A percentile compares a stretch with the other conserved stretches of the same genome.
These are phyloP conservation scores for Eumaeus atala DNA, from an alignment of 1,140 invertebrate species.

Conservation along the genomic window DNA sequence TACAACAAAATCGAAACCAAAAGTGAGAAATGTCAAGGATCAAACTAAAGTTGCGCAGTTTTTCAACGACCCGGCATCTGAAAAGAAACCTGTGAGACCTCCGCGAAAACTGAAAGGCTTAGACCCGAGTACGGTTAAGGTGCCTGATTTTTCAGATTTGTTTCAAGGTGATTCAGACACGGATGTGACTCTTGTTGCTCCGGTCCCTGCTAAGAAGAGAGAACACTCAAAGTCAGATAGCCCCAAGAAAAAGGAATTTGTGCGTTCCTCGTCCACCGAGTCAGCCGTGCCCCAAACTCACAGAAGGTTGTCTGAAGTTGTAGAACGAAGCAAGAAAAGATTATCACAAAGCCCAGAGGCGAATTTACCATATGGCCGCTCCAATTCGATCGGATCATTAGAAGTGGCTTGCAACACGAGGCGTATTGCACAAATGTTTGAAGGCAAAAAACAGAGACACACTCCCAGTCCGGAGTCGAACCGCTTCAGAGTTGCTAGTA, in stretches of 20 bases:
- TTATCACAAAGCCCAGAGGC: conserved; percentile 41
- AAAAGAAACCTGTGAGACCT: conserved; percentile 32
- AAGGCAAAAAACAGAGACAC: conserved; percentile 38
- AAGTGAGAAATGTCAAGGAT: conserved; percentile 23
- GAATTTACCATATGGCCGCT: conserved; percentile 27
- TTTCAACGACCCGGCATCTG: conserved; percentile 31
- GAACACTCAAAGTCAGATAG: conserved; percentile 22
- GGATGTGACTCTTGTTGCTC: conserved; percentile 36
- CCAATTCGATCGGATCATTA: conserved; percentile 43
- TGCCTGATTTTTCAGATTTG: conserved; percentile 40
- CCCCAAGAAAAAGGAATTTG: conserved; percentile 27
- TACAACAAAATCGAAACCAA: conserved; percentile 28
- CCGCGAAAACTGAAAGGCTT: conserved; percentile 46
- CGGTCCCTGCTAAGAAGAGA: conserved; percentile 26
- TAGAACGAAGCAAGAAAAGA: conserved; percentile 27
- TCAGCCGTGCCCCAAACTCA: conserved; percentile 19
- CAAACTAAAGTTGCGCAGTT: conserved; percentile 33
- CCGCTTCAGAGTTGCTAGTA: conserved; percentile 33
- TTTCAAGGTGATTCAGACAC: conserved; percentile 46
- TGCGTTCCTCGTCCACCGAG: conserved; percentile 36
- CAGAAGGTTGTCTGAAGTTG: conserved; percentile 37
- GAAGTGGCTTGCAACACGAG: conserved; percentile 40
- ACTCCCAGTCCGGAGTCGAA: conserved; percentile 40
- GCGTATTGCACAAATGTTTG: conserved; percentile 49
- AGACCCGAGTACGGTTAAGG: conserved; percentile 41